Evolutionary conservation across 2,797 vertebrate genomes (phyloP).

Genomic region (Poeciliopsis gracilis): DNA sequence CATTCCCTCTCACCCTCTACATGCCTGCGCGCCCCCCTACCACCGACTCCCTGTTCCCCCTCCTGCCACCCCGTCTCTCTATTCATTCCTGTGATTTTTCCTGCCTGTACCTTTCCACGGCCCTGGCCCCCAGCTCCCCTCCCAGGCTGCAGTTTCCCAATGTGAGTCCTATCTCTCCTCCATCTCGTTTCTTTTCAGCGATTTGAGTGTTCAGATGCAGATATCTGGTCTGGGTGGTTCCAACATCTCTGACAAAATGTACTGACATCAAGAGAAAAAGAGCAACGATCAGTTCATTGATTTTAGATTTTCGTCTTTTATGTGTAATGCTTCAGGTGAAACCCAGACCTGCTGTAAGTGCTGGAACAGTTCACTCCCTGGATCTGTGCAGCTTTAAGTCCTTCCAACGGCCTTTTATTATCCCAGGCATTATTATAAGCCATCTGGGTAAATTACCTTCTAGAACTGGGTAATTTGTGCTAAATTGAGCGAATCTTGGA

Average conservation of each 20-base stretch:
- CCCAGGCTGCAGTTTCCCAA: constrained; percentile 43
- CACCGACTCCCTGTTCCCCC: constrained; percentile 19
- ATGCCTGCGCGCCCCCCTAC: constrained; percentile 64
- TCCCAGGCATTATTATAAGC: constrained; percentile 43
- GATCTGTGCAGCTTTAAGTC: constrained; percentile 3
- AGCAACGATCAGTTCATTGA: background rate
- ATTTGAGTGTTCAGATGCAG: constrained; percentile 46
- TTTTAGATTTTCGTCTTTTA: constrained; percentile 26
- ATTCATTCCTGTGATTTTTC: constrained; percentile 69
- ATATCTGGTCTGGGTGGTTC: constrained; percentile 40
- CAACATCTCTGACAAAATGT: constrained; percentile 22
- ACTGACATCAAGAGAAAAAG: background rate
- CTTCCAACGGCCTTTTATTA: constrained; percentile 55
- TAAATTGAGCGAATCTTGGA: constrained; percentile 63
- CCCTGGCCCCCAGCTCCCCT: constrained; percentile 35
- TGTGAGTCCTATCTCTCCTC: constrained; percentile 40
- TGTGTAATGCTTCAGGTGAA: background rate
- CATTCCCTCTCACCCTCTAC: constrained; percentile 65
- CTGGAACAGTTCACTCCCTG: background rate
- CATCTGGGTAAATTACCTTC: constrained; percentile 58
- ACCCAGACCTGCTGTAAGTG: background rate
- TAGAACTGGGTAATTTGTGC: constrained; percentile 61
- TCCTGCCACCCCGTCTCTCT: constrained; percentile 24
- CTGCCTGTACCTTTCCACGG: constrained; percentile 72
- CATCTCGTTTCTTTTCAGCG: constrained; percentile 45